Conservation (phyloP, 2,797 vertebrate genomes). For the Anguilla pacifica region DNA sequence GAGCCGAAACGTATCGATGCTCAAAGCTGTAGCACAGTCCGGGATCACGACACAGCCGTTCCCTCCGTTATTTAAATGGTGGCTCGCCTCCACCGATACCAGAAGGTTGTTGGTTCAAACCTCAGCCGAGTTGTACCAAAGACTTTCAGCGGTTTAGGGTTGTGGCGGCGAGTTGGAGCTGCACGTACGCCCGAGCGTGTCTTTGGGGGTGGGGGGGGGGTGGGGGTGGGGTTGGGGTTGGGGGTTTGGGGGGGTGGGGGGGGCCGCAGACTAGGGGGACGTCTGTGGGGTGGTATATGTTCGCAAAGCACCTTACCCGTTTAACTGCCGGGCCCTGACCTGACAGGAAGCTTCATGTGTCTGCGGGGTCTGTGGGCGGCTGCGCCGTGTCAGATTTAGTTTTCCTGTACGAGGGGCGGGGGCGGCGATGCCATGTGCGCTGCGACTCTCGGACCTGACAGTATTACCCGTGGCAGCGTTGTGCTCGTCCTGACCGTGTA, state of each 20-base stretch:
- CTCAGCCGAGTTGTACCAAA: not conserved
- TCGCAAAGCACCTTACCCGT: not conserved
- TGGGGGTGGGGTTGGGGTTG: too few species aligned
- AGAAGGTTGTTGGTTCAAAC: not conserved
- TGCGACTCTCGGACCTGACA: constrained; percentile 47
- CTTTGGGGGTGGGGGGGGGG: not conserved
- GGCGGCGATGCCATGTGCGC: not conserved
- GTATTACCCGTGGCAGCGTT: constrained; percentile 50
- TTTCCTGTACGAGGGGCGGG: constrained; percentile 32
- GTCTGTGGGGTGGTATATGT: not conserved
- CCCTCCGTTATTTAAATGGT: not conserved
- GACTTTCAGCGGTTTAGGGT: not conserved
- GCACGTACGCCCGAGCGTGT: not conserved
- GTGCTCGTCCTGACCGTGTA: not conserved
- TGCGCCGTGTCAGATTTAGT: constrained; percentile 6
- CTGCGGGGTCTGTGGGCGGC: constrained; percentile 52
- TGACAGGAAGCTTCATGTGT: not conserved
- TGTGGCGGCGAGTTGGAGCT: not conserved
- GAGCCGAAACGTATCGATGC: not conserved
- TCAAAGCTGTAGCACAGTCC: not conserved
- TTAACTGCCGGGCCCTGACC: not conserved
- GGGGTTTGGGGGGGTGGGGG: too few species aligned
- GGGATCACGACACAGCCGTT: not conserved
- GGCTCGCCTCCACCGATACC: not conserved
- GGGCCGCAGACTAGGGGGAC: not conserved